Base-by-base conservation (phyloP, 1,140 invertebrate genomes). In the Sarcophaga bullata region DNA sequence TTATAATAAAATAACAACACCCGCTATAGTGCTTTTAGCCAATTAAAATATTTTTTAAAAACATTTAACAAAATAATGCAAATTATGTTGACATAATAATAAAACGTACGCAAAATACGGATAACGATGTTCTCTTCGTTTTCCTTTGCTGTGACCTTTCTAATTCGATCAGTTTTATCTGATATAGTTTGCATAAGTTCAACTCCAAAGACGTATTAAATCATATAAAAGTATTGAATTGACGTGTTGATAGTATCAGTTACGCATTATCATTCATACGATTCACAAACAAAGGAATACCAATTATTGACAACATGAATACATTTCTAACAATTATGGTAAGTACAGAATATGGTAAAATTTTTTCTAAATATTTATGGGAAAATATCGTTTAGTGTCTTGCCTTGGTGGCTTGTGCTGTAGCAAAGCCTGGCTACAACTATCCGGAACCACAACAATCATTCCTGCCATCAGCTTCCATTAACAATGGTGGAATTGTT, bases 341-440 rank as follows among this genome's bases (percentile, higher is more conserved):
- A 17, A 46, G 81, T 82, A 6, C 37, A 7, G 3, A 80, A 25
- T 8, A 11, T 13, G 11, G 4, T 76, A 46, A 8, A 48, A 6
- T 46, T 10, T 17, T 13, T 68, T 49, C 48, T 19, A 15, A 81
- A 72, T 13, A 80, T 75, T 83, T 84, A 37, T 37, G 25, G 25
- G 25, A 37, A 37, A 37, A 37, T 37, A 37, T 81, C 73, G 82
- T 84, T 47, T 82, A 89, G 87, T 87, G 84, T 81, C 72, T 87
- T 19, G 85, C 85, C 54, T 75, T 88, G 5, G 72, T 84, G 6
- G 84, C 82, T 46, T 85, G 85, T 7, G 80, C 50, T 46, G 25
- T n/a, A 17, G 83, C 83, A 11, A 87, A 13, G 86, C 85, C 82
- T 72, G 87, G 87, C 81, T 89, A 89, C 81, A 87, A 86, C 19